A percentile compares a stretch with the other conserved stretches of the same genome.
Conservation (phyloP, 2,797 vertebrate species). For the Parotocinclus haroldoi region DNA sequence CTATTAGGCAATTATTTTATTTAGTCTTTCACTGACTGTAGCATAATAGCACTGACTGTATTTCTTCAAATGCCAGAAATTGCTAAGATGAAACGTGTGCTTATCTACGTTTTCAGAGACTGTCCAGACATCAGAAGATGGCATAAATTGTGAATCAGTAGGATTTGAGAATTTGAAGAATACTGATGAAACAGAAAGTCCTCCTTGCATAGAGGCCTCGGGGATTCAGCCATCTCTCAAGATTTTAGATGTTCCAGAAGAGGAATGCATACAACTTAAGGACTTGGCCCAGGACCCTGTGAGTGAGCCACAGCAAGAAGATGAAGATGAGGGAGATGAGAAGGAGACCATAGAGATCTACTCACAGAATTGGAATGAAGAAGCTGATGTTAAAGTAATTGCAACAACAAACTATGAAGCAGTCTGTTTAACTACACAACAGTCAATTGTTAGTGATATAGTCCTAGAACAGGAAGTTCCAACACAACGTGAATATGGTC, state of each 20-base stretch:
- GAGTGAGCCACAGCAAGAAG: neutral
- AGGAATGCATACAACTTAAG: slow-evolving; percentile 47
- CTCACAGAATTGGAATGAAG: slow-evolving; percentile 5
- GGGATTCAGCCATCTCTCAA: slow-evolving; percentile 3
- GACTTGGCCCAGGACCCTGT: neutral
- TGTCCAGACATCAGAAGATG: slow-evolving; percentile 7
- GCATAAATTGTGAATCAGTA: neutral
- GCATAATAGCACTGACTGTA: too few species aligned
- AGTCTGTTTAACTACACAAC: neutral
- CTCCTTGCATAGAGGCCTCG: slow-evolving; percentile 4
- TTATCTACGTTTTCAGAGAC: slow-evolving; percentile 19
- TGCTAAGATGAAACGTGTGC: too few species aligned
- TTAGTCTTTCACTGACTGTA: too few species aligned
- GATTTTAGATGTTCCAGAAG: slow-evolving; percentile 47
- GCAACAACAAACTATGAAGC: neutral
- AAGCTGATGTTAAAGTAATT: neutral
- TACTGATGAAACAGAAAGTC: neutral
- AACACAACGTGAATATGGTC: slow-evolving; percentile 19
- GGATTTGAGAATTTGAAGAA: slow-evolving; percentile 9
- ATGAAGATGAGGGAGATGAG: slow-evolving; percentile 19
- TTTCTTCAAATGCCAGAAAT: too few species aligned
- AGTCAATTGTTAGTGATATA: slow-evolving; percentile 27
- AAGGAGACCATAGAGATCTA: neutral
- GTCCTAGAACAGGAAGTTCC: slow-evolving; percentile 19
- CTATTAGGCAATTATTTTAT: too few species aligned